Base-by-base conservation (phyloP, 2,888 invertebrate species). In the Timema cristinae region DNA sequence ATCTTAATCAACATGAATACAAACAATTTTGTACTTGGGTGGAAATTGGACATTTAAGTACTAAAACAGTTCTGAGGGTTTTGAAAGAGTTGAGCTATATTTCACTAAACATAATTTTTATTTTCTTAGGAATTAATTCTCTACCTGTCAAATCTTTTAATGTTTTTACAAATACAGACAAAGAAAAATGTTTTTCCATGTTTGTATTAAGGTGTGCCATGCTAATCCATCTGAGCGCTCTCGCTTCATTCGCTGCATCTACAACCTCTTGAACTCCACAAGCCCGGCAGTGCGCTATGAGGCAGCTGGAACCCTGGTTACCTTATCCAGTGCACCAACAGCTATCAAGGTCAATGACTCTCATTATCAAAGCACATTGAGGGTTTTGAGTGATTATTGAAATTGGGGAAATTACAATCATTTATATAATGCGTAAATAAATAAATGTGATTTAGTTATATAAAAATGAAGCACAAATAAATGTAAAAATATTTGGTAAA, bases 201-300 rank as follows among this genome's bases (percentile, higher is more conserved):
- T 74, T 32, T 32, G 32, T 32, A 32, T 73, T 13, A 77, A 93
- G 93, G 95, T 98, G 76, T 99, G 98, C 80, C 95, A 98, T 83
- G 92, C 94, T 50, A 98, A 98, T 86, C 98, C 98, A 6, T 87
- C 92, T 10, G 98, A 99, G 83, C 88, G 98, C 16, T 94, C 98
- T 0, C 89, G 97, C 59, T 99, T 99, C 84, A 99, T 99, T 80
- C 91, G 98, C 75, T 98, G 98, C 80, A 98, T 99, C 81, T 99
- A 99, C 83, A 98, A 97, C 81, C 86, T 99, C 74, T 85, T 99
- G 72, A 98, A 98, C 84, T 97, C 98, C 0, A 90, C 89, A 68
- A 97, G 97, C 79, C 93, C 98, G 54, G 98, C 99, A 59, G 99
- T 99, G 50, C 88, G 98, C 51, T 98, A 99, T 82, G 99, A 99